phyloP scores from a whole-genome alignment of 2,113 vertebrate species.

The Haplotaxodon microlepis region DNA sequence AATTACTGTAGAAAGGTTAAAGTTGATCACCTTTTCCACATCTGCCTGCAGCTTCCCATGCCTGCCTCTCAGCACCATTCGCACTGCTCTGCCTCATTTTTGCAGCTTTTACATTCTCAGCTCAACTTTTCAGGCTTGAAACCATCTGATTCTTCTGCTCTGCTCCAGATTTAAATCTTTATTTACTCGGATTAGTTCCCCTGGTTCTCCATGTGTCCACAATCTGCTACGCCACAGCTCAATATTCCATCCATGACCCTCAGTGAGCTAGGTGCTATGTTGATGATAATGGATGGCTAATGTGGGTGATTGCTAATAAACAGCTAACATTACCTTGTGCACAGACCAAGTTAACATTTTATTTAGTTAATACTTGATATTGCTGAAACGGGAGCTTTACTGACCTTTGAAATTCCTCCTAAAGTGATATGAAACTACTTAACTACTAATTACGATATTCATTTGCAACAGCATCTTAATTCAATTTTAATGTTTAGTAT shows the following conservation, averaged over 20 bases:
- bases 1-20: background rate
- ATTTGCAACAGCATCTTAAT: background rate
- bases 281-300: background rate
- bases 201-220: background rate
- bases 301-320: background rate
- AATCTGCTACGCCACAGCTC: background rate
- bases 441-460: background rate
- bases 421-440: background rate
- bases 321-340: background rate
- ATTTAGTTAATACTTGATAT: background rate
- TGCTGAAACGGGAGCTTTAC: background rate
- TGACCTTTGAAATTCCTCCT: background rate
- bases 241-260: background rate
- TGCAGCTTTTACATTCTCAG: background rate
- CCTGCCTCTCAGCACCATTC: background rate
- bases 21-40: background rate
- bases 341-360: background rate
- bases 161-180: background rate
- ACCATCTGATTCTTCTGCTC: background rate
- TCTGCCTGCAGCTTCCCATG: background rate
- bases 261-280: background rate
- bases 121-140: background rate
- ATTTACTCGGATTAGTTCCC: background rate
- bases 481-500: background rate
- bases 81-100: background rate